Conservation (phyloP, 2,797 vertebrate genomes). For the Manis crassicaudata region DNA sequence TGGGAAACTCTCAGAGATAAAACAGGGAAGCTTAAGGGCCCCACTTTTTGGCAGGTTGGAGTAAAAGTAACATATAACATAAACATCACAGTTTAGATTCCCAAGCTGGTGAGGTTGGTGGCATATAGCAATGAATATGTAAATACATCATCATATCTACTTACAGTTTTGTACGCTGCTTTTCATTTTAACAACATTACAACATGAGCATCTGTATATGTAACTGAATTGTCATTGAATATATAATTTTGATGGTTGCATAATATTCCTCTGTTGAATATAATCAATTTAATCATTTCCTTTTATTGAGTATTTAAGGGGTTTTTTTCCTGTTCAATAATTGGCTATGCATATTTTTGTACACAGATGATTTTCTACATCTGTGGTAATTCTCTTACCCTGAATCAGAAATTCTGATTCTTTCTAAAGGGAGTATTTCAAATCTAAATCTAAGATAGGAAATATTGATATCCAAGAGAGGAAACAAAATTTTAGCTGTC, state of each 20-base stretch:
- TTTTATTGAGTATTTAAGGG: not conserved
- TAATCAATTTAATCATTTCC: not conserved
- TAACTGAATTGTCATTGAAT: not conserved
- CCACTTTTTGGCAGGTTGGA: not conserved
- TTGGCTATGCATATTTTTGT: not conserved
- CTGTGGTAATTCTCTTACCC: not conserved
- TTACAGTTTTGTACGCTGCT: not conserved
- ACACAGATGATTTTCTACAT: not conserved
- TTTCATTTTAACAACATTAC: not conserved
- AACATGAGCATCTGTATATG: not conserved
- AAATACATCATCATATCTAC: not conserved
- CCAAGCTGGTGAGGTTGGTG: not conserved
- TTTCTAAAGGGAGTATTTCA: not conserved
- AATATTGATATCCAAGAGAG: not conserved
- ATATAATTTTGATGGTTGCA: not conserved
- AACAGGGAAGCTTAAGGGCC: not conserved
- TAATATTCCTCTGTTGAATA: not conserved
- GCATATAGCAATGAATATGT: not conserved
- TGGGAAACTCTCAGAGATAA: not conserved
- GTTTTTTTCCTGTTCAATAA: not conserved
- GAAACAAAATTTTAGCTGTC: not conserved
- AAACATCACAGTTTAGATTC: not conserved
- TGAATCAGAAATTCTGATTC: not conserved
- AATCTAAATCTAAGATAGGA: not conserved
- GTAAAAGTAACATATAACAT: not conserved